phyloP scores from a whole-genome alignment of 1,140 invertebrate genomes.

The Magallana ariakensis region DNA sequence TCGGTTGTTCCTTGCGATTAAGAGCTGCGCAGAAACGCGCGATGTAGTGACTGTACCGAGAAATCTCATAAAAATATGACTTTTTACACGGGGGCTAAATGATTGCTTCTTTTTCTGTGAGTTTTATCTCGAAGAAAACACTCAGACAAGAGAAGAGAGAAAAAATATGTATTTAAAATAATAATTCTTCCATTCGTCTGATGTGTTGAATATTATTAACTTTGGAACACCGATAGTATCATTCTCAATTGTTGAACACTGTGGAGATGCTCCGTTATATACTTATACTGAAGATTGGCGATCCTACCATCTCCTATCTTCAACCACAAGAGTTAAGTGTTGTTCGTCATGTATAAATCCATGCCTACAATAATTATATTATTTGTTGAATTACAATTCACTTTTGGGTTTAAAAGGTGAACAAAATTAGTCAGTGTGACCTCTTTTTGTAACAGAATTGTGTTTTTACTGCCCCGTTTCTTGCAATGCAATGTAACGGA shows the following conservation, averaged over 20 bases:
- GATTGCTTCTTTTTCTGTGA: neutral
- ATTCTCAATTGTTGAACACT: neutral
- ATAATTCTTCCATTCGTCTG: neutral
- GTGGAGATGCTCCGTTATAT: neutral
- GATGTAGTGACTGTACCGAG: neutral
- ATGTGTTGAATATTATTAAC: neutral
- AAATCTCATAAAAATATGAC: neutral
- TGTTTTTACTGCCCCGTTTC: too few relatives aligned
- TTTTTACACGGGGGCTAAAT: too few relatives aligned
- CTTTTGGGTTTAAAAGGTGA: too few relatives aligned
- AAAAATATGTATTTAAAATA: neutral
- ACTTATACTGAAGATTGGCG: neutral
- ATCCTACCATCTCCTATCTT: neutral
- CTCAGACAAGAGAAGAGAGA: neutral
- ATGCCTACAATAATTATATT: neutral
- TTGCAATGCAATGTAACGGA: too few relatives aligned
- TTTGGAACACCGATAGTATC: neutral
- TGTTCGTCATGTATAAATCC: neutral
- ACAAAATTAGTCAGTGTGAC: too few relatives aligned
- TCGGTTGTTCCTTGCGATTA: neutral
- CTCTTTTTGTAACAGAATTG: too few relatives aligned
- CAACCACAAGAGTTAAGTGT: neutral
- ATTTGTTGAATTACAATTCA: too few relatives aligned
- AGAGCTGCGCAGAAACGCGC: neutral
- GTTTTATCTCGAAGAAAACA: slow-evolving; percentile 19